Base-by-base conservation (phyloP, 2,888 invertebrate species). In the Acanthosepion esculentum region DNA sequence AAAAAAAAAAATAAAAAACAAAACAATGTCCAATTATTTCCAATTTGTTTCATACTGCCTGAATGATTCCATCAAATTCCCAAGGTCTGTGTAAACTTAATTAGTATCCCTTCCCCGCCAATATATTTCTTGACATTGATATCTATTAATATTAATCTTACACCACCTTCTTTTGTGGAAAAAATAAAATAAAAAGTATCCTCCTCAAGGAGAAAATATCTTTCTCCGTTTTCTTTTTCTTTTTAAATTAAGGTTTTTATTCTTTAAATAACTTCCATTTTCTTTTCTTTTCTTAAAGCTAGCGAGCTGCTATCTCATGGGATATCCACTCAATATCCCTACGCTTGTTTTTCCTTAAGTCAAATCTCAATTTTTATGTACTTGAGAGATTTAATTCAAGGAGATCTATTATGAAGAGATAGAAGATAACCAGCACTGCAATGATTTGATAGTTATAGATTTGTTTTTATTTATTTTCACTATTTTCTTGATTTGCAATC, bases 81-180 rank as follows among this genome's bases (percentile, higher is more conserved):
- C 78, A 78, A 78, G 78, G 78, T 78, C 78, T 78, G 33, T 78
- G n/a, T 15, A n/a, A 78, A 78, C 78, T 78, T 78, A 78, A 78
- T 78, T 78, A 78, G 15, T 15, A 78, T 78, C 18, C 33, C n/a
- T 33, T 18, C n/a, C 78, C 6, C 12, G 0, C 29, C 78, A 78
- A 29, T n/a, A 33, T 4, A n/a, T 78, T 59, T 59, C 59, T 59
- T 59, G 6, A 23, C 20, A 23, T 59, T 59, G 59, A n/a, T n/a
- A n/a, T n/a, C 78, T 78, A 78, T 78, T 78, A 78, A 64, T 64
- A 64, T 64, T 64, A 23, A 78, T 78, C 78, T n/a, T 78, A n/a
- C 33, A 78, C n/a, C 15, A n/a, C n/a, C 12, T 29, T n/a, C n/a
- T n/a, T 78, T 78, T 33, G 18, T 78, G 78, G 33, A 78, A 18